phyloP scores from a whole-genome alignment of 2,888 invertebrate species.

The Parnassius orleans region DNA sequence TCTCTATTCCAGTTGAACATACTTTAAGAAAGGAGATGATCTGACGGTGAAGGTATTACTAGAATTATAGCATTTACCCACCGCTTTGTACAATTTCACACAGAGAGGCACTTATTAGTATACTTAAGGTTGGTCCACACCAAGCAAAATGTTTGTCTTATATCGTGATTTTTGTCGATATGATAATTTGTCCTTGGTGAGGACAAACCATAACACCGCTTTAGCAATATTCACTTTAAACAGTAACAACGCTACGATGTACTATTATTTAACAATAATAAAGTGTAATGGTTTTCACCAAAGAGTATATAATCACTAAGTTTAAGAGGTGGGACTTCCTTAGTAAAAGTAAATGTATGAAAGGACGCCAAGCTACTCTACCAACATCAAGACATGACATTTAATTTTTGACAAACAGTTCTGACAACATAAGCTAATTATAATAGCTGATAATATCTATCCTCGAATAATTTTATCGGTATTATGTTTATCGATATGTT shows the following conservation, averaged over 20 bases:
- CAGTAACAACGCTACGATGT: not conserved
- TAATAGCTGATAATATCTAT: too few species aligned
- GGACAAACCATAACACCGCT: slow-evolving; percentile 6
- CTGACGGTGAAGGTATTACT: slow-evolving; percentile 66
- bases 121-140: slow-evolving; percentile 8
- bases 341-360: too few species aligned
- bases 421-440: too few species aligned
- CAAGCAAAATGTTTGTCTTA: not conserved
- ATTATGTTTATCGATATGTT: too few species aligned
- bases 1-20: slow-evolving; percentile 56
- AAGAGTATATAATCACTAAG: too few species aligned
- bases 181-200: not conserved
- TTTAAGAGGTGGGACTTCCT: too few species aligned
- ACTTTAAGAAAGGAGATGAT: slow-evolving; percentile 58
- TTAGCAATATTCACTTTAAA: not conserved
- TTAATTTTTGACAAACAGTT: too few species aligned
- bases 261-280: not conserved
- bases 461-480: too few species aligned
- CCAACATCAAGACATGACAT: too few species aligned
- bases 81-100: slow-evolving; percentile 20
- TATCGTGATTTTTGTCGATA: not conserved
- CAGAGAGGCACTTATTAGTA: slow-evolving; percentile 13
- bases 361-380: too few species aligned
- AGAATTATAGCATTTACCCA: slow-evolving; percentile 25
- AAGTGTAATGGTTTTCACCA: not conserved